Base-by-base conservation (phyloP, 2,888 invertebrate species). In the Thecophora atra region DNA sequence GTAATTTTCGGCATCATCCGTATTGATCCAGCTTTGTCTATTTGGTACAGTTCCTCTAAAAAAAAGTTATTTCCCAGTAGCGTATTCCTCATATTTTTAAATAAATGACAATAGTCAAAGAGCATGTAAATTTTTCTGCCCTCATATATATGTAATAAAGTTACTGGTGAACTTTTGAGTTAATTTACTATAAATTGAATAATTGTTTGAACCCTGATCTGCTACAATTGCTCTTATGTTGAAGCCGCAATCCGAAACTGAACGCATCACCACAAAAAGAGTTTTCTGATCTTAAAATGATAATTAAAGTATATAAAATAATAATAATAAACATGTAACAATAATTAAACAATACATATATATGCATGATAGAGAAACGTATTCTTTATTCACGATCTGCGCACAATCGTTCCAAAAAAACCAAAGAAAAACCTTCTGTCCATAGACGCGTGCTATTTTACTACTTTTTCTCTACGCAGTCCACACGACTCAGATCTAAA, bases 41-140 rank as follows among this genome's bases (percentile, higher is more conserved):
- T 52, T 52, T 52, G 8, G n/a, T 52, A 52, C 15, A 51, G 17
- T n/a, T 51, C 51, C 8, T n/a, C n/a, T n/a, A 51, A n/a, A 15
- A 51, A 15, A 19, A 17, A n/a, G 19, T 52, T n/a, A 17, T 52
- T 52, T 52, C 7, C 2, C 17, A 52, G 11, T 21, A 52, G 19
- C 7, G 52, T 52, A 19, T 52, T 52, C 52, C 52, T 52, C 19
- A 52, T 52, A 21, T 21, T 52, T 52, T 52, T 52, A 52, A 52
- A 52, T n/a, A 60, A 30, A 28, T 28, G 60, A 26, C 60, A 30
- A 30, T 30, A 30, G 30, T 30, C 30, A 8, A 30, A 30, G 5
- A 30, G 8, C 30, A 30, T 30, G 30, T 6, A 30, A 8, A 30
- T 30, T 30, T 30, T 30, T 8, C 30, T 30, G 8, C 30, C 30